Percentiles rank a stretch among this genome's conserved stretches.
Evolutionary conservation across 2,797 vertebrate genomes (phyloP).

Genomic region (Sebastes vulpes): DNA sequence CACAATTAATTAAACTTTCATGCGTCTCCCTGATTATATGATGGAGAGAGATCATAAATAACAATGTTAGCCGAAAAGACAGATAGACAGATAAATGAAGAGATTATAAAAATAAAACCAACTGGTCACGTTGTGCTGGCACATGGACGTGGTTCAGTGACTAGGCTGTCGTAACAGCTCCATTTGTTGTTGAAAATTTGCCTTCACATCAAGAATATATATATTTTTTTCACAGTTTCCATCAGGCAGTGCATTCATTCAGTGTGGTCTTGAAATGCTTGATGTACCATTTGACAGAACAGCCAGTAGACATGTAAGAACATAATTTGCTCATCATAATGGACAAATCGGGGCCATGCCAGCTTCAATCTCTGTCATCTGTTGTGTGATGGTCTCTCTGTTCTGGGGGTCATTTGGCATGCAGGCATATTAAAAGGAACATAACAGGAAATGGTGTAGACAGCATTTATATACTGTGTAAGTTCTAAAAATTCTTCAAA

Average conservation of each 20-base stretch:
- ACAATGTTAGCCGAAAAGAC: neutral
- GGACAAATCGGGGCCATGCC: conserved; percentile 80
- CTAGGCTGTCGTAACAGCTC: neutral
- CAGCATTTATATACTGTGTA: conserved; percentile 16
- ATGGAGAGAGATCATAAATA: conserved; percentile 18
- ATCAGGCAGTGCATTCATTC: conserved; percentile 22
- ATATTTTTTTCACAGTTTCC: neutral
- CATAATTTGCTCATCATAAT: conserved; percentile 81
- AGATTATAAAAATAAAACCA: neutral
- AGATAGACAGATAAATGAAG: neutral
- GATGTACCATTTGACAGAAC: conserved; percentile 74
- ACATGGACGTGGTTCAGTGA: neutral
- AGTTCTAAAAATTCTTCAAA: conserved; percentile 33
- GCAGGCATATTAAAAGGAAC: conserved; percentile 46
- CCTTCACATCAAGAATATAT: conserved; percentile 1
- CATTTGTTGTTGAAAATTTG: conserved; percentile 18
- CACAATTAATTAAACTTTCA: conserved; percentile 45
- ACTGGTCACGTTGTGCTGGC: neutral
- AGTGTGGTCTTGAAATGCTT: conserved; percentile 62
- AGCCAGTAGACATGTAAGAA: conserved; percentile 78
- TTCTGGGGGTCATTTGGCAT: conserved; percentile 71
- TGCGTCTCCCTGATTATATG: conserved; percentile 19
- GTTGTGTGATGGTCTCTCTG: conserved; percentile 60
- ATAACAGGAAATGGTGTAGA: conserved; percentile 38
- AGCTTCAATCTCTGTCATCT: conserved; percentile 76